Evolutionary conservation across 2,797 vertebrate genomes (phyloP).

Genomic region (Chlorospingus semifuscus): DNA sequence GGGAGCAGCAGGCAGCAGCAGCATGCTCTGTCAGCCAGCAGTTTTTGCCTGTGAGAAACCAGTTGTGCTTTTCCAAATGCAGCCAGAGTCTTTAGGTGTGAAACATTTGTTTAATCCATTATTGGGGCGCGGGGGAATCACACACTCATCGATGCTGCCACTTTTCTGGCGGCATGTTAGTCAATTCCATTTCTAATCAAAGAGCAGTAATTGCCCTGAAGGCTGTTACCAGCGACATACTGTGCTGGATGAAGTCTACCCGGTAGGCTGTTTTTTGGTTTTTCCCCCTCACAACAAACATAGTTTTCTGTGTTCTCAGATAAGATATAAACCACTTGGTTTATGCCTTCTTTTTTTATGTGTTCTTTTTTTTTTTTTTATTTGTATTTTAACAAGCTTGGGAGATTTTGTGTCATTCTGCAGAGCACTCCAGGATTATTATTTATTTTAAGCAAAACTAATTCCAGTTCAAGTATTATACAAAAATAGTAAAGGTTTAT

Average conservation of each 20-base stretch:
- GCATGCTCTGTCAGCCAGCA: neutral
- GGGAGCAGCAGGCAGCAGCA: slow-evolving; percentile 39
- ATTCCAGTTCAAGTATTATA: neutral
- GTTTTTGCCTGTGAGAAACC: slow-evolving; percentile 10
- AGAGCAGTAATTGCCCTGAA: neutral
- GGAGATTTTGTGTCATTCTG: neutral
- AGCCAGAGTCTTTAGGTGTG: neutral
- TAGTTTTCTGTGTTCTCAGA: neutral
- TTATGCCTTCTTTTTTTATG: neutral
- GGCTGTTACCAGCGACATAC: neutral
- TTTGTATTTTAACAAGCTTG: neutral
- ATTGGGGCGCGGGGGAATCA: neutral
- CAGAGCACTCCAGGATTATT: neutral
- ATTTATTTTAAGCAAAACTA: slow-evolving; percentile 15
- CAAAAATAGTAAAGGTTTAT: slow-evolving; percentile 27
- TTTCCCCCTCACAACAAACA: neutral
- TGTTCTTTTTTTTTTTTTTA: neutral
- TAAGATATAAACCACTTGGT: neutral
- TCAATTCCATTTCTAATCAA: slow-evolving; percentile 14
- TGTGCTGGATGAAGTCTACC: neutral
- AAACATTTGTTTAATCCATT: slow-evolving; percentile 35
- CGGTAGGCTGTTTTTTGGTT: neutral
- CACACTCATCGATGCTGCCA: neutral
- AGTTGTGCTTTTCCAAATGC: neutral
- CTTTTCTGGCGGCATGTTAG: neutral